Evolutionary conservation across 2,888 invertebrate genomes (phyloP), one percentile per base, ranked within the genome.

Genomic region (Dicyrtomina minuta): DNA sequence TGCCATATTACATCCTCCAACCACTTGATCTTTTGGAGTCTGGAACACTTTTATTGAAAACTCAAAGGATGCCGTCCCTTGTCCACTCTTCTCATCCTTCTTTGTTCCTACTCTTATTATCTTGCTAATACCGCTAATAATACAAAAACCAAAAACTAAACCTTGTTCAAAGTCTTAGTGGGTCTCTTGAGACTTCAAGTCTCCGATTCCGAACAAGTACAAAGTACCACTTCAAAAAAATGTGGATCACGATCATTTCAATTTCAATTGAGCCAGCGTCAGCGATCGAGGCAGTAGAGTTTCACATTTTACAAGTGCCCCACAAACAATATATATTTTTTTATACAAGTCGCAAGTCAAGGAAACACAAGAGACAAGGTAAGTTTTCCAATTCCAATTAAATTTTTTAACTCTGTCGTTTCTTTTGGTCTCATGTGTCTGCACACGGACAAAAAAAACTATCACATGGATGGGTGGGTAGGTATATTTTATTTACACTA

Each of bases 21-120:
- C 51, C 13, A 33, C 13, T 1, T 58, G 15, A 58, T 17, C 17
- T 17, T 33, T 1, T 13, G 3, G 4, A 15, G 13, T 43, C 59
- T 41, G 17, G 20, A 20, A 41, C 27, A 33, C 12, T 10, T 15
- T 56, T n/a, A 58, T 58, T 41, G 22, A 41, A 60, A 22, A 60
- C 15, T 65, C 65, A 65, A 65, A 65, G 65, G 53, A 65, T 33
- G 65, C 65, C 65, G 59, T 60, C 59, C n/a, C 10, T 20, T 51
- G 59, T 60, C 59, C n/a, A 51, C 51, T 51, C 51, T 51, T 17
- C 22, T 3, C 17, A 2, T 51, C 46, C 17, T 46, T 46, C 17
- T 46, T 17, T 46, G 17, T 51, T 51, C 51, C n/a, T n/a, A 20
- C 20, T 46, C 20, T 17, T 51, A 22, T 46, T 46, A 4, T 46